phyloP scores from a whole-genome alignment of 2,797 vertebrate genomes.

The Loris lydekkerianus region DNA sequence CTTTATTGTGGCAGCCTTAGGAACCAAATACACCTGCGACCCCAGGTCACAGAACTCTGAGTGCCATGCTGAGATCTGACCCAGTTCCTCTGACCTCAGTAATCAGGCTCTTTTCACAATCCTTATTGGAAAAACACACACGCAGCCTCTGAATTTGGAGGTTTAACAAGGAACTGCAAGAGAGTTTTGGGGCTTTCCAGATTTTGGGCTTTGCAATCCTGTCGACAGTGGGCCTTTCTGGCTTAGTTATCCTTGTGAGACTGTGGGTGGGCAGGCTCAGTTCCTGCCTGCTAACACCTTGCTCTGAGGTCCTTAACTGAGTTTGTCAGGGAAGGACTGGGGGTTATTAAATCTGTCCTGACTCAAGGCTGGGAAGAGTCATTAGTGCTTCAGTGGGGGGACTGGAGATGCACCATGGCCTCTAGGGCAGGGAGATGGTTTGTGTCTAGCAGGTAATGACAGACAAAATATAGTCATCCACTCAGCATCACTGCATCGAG shows the following conservation, averaged over 20 bases:
- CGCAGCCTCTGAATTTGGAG: neutral
- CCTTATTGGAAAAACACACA: neutral
- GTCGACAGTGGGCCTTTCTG: neutral
- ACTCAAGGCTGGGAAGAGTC: neutral
- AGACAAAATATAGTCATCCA: neutral
- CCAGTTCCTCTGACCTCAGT: neutral
- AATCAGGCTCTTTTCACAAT: neutral
- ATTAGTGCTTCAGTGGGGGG: too few relatives aligned
- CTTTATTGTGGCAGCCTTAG: neutral
- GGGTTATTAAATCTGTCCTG: neutral
- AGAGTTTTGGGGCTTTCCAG: neutral
- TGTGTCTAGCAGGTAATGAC: neutral
- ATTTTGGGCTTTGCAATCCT: neutral
- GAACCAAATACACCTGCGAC: neutral
- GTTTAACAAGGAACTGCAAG: neutral
- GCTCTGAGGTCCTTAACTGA: neutral
- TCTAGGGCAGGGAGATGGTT: too few relatives aligned
- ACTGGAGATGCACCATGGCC: neutral
- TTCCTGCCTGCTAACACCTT: neutral
- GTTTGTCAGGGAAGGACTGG: neutral
- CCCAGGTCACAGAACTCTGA: neutral
- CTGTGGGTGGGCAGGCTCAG: neutral
- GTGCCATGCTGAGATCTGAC: neutral
- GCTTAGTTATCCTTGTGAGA: neutral
- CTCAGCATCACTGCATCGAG: fast-evolving